Evolutionary conservation across 2,797 vertebrate genomes (phyloP), one percentile per base, ranked within the genome.

Genomic region (Octomys mimax): DNA sequence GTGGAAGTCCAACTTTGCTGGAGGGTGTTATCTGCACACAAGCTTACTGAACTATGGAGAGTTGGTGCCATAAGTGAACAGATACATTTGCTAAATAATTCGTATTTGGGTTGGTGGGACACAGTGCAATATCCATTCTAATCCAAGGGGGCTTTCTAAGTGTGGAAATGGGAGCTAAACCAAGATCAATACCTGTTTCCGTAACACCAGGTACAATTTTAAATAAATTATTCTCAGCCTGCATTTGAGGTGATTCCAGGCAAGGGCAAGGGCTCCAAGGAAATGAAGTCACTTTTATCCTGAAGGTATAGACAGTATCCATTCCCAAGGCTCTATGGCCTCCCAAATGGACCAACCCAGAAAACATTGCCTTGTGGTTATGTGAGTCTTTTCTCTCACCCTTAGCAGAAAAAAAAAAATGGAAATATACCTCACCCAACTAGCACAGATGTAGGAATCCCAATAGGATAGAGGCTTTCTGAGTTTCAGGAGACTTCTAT

Each of bases 11-110:
- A 39, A 33, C 39, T 89, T 92, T 90, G 78, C 87, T 75, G 52
- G 18, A 88, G 83, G 77, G 87, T 86, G 64, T 57, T 31, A 80
- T 70, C 80, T 91, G 75, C 5, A 66, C 42, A 61, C 64, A 86
- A 94, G 81, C 59, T 82, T n/a, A 92, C 54, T 70, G 36, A 87
- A 87, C 75, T 93, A 90, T 87, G 57, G 83, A 93, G 62, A 95
- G 66, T 36, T 70, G 33, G 71, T 24, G 24, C 12, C 61, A 21
- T 28, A 79, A 14, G 16, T 46, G 16, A n/a, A 31, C 42, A 88
- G 94, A 87, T 33, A 61, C 71, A 57, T 21, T 95, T 70, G 46
- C 59, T 95, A 86, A 84, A 91, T 94, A 89, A 91, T 57, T 61
- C 7, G 83, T 86, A 81, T 78, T 68, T 68, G 49, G 95, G 91